phyloP scores from a whole-genome alignment of 2,113 vertebrate species.

The Progne subis region DNA sequence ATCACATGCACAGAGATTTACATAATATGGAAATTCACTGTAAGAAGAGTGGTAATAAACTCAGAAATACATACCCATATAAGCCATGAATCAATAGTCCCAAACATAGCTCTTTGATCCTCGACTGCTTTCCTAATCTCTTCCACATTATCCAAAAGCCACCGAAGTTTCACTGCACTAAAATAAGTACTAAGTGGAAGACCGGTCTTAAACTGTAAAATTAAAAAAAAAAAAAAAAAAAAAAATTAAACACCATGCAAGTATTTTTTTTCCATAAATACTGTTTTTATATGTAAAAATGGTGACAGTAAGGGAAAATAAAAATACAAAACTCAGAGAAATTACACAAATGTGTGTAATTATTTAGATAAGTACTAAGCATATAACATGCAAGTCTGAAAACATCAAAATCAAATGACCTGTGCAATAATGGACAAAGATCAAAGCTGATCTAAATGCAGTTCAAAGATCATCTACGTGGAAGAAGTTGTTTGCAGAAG shows the following conservation, averaged over 20 bases:
- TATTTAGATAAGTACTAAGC: neutral
- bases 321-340: neutral
- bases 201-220: constrained; percentile 88
- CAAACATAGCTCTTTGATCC: constrained; percentile 86
- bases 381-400: neutral
- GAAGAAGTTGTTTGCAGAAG: constrained; percentile 22
- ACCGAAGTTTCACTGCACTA: constrained; percentile 94
- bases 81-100: constrained; percentile 96
- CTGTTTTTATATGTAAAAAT: neutral
- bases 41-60: neutral
- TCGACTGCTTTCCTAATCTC: constrained; percentile 79
- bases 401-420: neutral
- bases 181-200: constrained; percentile 98
- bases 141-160: constrained; percentile 92
- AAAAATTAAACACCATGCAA: neutral
- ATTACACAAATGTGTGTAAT: neutral
- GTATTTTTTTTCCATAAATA: neutral
- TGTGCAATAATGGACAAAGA: constrained; percentile 39
- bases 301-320: neutral
- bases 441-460: constrained; percentile 34
- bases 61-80: constrained; percentile 88
- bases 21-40: neutral
- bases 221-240: neutral
- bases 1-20: neutral
- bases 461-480: constrained; percentile 42